Percentiles rank a stretch among this genome's conserved stretches.
Evolutionary conservation across 1,140 invertebrate species (phyloP).

Genomic region (Lamellibrachia luymesi): DNA sequence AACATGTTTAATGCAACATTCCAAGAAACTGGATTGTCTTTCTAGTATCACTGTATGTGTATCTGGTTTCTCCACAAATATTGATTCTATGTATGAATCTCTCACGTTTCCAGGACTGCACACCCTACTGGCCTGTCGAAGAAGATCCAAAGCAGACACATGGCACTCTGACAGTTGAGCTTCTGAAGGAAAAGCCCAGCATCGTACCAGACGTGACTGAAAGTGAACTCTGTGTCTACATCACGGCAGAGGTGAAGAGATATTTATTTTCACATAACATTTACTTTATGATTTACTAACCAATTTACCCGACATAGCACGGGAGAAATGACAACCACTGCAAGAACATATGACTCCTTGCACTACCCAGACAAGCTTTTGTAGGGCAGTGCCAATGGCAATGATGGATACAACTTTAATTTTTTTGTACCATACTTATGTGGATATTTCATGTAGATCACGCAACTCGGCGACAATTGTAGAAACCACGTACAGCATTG

Average conservation of each 20-base stretch:
- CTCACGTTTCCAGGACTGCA: not conserved
- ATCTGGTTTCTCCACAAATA: not conserved
- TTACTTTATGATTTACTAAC: not conserved
- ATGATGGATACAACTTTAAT: no score
- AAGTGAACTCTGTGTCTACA: not conserved
- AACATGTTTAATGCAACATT: not conserved
- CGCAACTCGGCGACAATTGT: no score
- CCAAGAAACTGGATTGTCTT: no score
- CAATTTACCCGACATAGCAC: no score
- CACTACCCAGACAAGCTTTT: no score
- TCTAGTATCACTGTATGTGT: no score
- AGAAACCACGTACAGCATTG: no score
- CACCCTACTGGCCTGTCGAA: not conserved
- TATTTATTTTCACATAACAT: not conserved
- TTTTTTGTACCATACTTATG: no score
- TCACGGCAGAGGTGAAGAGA: not conserved
- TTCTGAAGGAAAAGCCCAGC: not conserved
- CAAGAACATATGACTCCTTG: no score
- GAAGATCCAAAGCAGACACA: not conserved
- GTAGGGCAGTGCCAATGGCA: no score
- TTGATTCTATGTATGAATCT: not conserved
- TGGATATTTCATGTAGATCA: no score
- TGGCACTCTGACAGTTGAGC: not conserved
- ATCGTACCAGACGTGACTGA: not conserved
- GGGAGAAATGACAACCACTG: no score